A percentile compares a stretch with the other conserved stretches of the same genome.
phyloP scores from a whole-genome alignment of 2,113 vertebrate genomes.

The Lagopus leucura region DNA sequence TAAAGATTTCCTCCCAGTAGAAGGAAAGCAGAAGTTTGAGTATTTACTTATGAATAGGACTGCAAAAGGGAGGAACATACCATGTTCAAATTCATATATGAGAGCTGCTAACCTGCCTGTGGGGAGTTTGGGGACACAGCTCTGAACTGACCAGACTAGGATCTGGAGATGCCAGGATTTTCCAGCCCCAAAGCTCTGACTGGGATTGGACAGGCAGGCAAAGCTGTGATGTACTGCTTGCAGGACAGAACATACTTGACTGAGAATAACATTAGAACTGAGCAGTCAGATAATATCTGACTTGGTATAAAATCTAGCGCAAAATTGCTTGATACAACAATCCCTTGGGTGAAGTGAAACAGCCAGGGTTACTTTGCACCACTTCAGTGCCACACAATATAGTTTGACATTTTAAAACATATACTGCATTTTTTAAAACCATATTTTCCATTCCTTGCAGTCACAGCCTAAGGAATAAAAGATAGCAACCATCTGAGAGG shows the following conservation, averaged over 20 bases:
- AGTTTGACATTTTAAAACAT: constrained; percentile 7
- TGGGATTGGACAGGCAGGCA: neutral
- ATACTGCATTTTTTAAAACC: neutral
- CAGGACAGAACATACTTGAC: neutral
- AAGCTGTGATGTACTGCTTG: neutral
- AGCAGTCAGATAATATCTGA: neutral
- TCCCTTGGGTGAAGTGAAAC: neutral
- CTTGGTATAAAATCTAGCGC: neutral
- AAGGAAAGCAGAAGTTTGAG: neutral
- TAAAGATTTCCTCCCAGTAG: neutral
- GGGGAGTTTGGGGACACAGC: neutral
- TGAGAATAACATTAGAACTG: neutral
- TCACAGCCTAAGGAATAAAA: constrained; percentile 19
- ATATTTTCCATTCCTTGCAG: constrained; percentile 32
- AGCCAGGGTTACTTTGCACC: neutral
- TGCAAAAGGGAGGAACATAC: neutral
- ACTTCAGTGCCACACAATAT: neutral
- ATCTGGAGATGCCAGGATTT: rapidly evolving
- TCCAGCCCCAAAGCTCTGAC: neutral
- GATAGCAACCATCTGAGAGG: constrained; percentile 35
- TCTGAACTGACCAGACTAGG: neutral
- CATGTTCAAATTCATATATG: neutral
- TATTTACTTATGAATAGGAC: neutral
- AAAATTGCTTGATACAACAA: neutral
- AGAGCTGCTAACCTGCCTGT: neutral